A percentile compares a stretch with the other conserved stretches of the same genome.
These are phyloP conservation scores for Troides aeacus DNA, from an alignment of 2,888 invertebrate species.

Conservation along the genomic window DNA sequence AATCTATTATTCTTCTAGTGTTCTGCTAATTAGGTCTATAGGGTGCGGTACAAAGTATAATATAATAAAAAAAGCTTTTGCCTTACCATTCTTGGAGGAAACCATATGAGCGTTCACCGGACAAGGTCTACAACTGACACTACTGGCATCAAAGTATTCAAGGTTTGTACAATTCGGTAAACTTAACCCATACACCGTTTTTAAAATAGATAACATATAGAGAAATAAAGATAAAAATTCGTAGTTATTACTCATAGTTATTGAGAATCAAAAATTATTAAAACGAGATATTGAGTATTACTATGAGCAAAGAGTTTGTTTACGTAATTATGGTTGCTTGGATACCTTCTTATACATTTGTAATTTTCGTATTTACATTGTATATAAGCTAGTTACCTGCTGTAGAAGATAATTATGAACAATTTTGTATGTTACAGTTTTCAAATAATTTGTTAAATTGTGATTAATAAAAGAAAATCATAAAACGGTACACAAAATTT, in stretches of 20 bases:
- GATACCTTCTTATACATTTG: slow-evolving; percentile 2
- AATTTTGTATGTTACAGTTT: no score
- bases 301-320: slow-evolving; percentile 7
- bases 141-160: slow-evolving; percentile 59
- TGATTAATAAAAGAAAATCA: no score
- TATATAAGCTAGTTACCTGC: background rate
- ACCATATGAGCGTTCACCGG: slow-evolving; percentile 59
- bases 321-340: slow-evolving; percentile 19
- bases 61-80: background rate
- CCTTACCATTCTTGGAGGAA: slow-evolving; percentile 61
- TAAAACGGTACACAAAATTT: no score
- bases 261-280: background rate
- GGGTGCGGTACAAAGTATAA: background rate
- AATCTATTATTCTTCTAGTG: no score
- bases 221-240: background rate
- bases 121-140: slow-evolving; percentile 55
- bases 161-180: slow-evolving; percentile 49
- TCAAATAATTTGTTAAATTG: no score
- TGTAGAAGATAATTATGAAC: background rate
- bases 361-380: background rate
- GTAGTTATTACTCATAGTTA: background rate
- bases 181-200: slow-evolving; percentile 38
- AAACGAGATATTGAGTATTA: background rate
- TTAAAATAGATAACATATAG: background rate
- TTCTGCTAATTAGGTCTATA: no score